Evolutionary conservation across 1,140 invertebrate genomes (phyloP).

Genomic region (Caenorhabditis brenneri): DNA sequence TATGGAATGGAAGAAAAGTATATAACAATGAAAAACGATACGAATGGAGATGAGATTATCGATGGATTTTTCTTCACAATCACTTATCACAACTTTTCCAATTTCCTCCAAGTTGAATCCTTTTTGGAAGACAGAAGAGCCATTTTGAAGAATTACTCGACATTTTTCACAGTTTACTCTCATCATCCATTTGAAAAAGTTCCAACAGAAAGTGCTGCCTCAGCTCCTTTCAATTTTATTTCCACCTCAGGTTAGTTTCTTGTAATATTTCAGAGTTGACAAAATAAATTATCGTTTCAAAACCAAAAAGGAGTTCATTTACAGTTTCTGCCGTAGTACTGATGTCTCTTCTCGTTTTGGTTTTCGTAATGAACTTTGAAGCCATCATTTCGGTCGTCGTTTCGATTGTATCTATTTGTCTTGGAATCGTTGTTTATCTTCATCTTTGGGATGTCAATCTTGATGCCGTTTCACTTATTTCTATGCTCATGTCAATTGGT

Average conservation of each 20-base stretch:
- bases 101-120: conserved; percentile 64
- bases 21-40: conserved; percentile 58
- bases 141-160: conserved; percentile 59
- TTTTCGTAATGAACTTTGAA: conserved; percentile 65
- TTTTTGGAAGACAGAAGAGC: conserved; percentile 57
- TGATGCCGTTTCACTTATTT: conserved; percentile 68
- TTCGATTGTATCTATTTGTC: conserved; percentile 66
- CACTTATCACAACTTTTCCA: conserved; percentile 65
- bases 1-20: conserved; percentile 64
- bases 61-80: conserved; percentile 65
- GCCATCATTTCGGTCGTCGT: conserved; percentile 66
- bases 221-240: conserved; percentile 64
- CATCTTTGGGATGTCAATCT: conserved; percentile 67
- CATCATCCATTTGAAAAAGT: conserved; percentile 69
- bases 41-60: conserved; percentile 59
- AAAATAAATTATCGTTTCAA: not conserved
- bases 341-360: conserved; percentile 66
- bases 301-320: conserved; percentile 29
- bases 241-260: conserved; percentile 61
- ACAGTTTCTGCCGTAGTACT: conserved; percentile 64
- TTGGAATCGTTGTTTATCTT: conserved; percentile 66
- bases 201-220: conserved; percentile 66
- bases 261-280: not conserved
- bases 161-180: conserved; percentile 58
- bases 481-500: conserved; percentile 66